Percentiles rank a stretch among this genome's conserved stretches.
Conservation (phyloP, 2,113 vertebrate species). For the Bos javanicus region DNA sequence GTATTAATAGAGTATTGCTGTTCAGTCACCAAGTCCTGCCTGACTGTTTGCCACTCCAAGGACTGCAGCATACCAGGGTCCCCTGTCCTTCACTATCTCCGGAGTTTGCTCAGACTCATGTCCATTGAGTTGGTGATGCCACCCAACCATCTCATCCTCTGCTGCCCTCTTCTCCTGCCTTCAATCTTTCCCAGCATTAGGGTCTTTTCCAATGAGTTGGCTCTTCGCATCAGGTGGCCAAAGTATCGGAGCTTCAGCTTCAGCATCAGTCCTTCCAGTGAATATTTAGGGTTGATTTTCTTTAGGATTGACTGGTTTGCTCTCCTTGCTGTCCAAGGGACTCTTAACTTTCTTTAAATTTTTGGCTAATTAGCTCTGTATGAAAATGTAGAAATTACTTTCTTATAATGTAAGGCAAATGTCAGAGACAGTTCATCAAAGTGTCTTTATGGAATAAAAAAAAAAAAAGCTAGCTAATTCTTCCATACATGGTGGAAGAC, state of each 20-base stretch:
- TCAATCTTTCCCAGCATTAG: not conserved
- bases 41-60: not conserved
- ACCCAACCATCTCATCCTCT: not conserved
- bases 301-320: not conserved
- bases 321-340: not conserved
- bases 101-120: not conserved
- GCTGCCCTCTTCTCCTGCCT: not conserved
- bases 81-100: not conserved
- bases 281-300: not conserved
- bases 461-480: not conserved
- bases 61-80: not conserved
- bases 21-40: not conserved
- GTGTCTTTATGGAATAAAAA: not conserved
- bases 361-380: not conserved
- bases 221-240: not conserved
- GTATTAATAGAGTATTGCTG: not conserved
- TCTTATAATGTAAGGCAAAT: not conserved
- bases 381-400: conserved; percentile 2
- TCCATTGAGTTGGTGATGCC: not conserved
- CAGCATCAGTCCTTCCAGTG: not conserved
- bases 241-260: not conserved
- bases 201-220: not conserved
- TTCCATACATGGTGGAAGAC: not conserved
- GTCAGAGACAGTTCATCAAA: not conserved
- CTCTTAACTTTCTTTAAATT: not conserved